Base-by-base conservation (phyloP, 2,888 invertebrate genomes). In the Graphium colonna region DNA sequence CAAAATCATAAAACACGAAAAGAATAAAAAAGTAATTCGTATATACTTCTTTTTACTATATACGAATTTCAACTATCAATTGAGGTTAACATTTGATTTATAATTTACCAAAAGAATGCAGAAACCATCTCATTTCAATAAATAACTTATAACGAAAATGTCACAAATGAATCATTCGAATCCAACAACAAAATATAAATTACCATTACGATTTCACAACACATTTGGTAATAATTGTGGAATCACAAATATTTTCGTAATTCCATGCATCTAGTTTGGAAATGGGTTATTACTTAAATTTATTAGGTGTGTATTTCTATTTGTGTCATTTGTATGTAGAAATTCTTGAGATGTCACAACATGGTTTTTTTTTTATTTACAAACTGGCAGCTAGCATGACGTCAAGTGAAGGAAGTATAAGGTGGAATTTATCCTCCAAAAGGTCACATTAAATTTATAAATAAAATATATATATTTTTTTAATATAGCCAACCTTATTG, bases 221-320 rank as follows among this genome's bases (percentile, higher is more conserved):
- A 1, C n/a, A 38, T 52, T 52, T 28, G 33, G 13, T 42, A 52
- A 52, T 42, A 38, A 16, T 21, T 16, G 9, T 36, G 12, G 36
- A 36, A 7, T 38, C 47, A 38, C 42, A 47, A 26, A 10, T 16
- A n/a, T 52, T 52, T 52, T 47, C 52, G 47, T 47, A 52, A 52
- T 42, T 28, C 21, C 12, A 12, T 16, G 28, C 38, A 38, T 52
- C 47, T 43, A 47, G 28, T 52, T 47, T 42, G 12, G 47, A 28
- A 47, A 52, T 47, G 26, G 21, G 17, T 42, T 47, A 28, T 46
- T 46, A 36, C 46, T 18, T 33, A 46, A 16, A 46, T 18, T 10
- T 47, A 41, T 41, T 17, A 5, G 17, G 45, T 31, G 13, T 40
- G 28, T 51, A 3, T 40, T 45, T 17, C 16, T 45, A 40, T 51